These are phyloP conservation scores for Drosophila watanabei DNA, from an alignment of 1,140 invertebrate genomes.

Conservation along the genomic window DNA sequence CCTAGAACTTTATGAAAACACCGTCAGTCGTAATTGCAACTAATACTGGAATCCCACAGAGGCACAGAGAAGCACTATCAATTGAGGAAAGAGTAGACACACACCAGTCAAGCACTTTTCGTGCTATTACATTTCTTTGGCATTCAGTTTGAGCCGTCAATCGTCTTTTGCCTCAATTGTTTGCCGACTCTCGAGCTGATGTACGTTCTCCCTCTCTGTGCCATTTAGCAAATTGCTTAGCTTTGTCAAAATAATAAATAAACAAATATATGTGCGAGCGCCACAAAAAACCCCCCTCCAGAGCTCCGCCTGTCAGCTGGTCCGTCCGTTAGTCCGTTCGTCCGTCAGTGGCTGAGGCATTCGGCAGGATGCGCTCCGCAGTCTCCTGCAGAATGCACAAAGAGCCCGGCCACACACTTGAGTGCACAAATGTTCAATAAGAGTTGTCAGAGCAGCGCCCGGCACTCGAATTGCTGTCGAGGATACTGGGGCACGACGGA, in stretches of 20 bases:
- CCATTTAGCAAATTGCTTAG: conserved; percentile 81
- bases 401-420: conserved; percentile 72
- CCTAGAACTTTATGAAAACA: conserved; percentile 23
- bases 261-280: conserved; percentile 60
- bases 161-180: conserved; percentile 54
- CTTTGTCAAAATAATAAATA: conserved; percentile 84
- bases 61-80: background rate
- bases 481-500: conserved; percentile 10
- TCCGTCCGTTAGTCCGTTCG: conserved; percentile 37
- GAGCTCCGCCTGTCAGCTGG: conserved; percentile 23
- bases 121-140: conserved; percentile 19
- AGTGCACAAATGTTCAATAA: conserved; percentile 83
- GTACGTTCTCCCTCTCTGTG: conserved; percentile 47
- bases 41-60: conserved; percentile 21
- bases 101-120: conserved; percentile 19
- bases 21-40: conserved; percentile 27
- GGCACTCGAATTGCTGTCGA: conserved; percentile 63
- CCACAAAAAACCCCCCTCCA: conserved; percentile 28
- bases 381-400: conserved; percentile 63
- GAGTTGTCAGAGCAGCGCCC: conserved; percentile 54
- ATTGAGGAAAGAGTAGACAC: conserved; percentile 6
- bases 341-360: conserved; percentile 8
- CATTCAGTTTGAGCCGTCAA: conserved; percentile 42
- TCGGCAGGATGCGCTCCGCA: conserved; percentile 45
- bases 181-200: conserved; percentile 64